A percentile compares a stretch with the other conserved stretches of the same genome.
Conservation (phyloP, 2,888 invertebrate species). For the Notodonta dromedarius region DNA sequence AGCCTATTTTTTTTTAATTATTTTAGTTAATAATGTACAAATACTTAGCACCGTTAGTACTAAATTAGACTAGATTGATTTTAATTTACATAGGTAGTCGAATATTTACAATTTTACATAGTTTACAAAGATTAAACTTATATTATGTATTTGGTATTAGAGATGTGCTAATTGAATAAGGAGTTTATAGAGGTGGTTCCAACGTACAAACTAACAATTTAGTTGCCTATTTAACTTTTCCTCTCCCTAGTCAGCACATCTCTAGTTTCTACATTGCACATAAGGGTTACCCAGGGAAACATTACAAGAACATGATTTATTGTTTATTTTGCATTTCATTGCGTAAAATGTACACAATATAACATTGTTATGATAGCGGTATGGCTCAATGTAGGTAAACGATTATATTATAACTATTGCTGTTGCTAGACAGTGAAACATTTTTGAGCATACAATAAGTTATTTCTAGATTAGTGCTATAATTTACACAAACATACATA, state of each 20-base stretch:
- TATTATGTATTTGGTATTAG: not conserved
- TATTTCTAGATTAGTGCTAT: no score
- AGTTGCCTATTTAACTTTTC: not conserved
- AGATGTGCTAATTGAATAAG: not conserved
- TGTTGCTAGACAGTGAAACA: no score
- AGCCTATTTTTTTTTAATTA: constrained; percentile 52
- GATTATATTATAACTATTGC: no score
- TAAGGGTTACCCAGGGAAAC: not conserved
- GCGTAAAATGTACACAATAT: not conserved
- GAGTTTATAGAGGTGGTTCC: no score
- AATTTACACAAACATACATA: no score
- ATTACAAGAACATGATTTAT: not conserved
- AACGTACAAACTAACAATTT: no score
- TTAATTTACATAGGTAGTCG: constrained; percentile 55
- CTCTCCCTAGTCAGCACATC: not conserved
- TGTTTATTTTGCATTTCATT: not conserved
- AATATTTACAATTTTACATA: constrained; percentile 67
- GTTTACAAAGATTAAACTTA: constrained; percentile 28
- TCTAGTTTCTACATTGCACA: not conserved
- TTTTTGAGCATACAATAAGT: no score
- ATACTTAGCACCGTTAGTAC: constrained; percentile 82
- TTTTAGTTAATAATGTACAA: constrained; percentile 64
- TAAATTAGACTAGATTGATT: constrained; percentile 80
- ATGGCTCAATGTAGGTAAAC: no score
- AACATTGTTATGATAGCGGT: no score